Evolutionary conservation across 2,888 invertebrate genomes (phyloP).

Genomic region (Cepaea hortensis): DNA sequence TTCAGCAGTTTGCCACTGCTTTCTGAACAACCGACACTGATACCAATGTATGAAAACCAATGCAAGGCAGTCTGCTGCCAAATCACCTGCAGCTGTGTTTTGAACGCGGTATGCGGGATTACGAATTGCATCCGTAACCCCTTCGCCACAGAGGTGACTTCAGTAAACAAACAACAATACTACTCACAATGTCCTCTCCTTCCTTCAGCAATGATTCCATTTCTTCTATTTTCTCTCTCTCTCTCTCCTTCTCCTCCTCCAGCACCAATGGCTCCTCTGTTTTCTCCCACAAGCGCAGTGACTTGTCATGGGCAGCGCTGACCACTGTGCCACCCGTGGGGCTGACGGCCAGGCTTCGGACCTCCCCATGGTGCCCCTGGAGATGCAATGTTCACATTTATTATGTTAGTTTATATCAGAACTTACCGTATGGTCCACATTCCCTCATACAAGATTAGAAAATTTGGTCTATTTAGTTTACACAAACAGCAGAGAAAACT

Average conservation of each 20-base stretch:
- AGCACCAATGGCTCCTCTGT: constrained; percentile 92
- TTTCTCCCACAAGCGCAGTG: constrained; percentile 89
- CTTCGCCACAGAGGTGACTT: no score
- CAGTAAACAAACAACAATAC: neutral
- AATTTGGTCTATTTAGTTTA: no score
- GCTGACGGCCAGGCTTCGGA: constrained; percentile 86
- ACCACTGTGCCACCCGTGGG: constrained; percentile 86
- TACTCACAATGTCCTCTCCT: constrained; percentile 41
- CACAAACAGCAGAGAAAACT: no score
- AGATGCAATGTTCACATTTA: neutral
- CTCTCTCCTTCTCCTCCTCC: constrained; percentile 86
- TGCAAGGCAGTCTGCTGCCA: no score
- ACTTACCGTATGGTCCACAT: no score
- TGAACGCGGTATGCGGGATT: no score
- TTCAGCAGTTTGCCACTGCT: no score
- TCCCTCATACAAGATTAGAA: no score
- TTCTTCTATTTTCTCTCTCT: constrained; percentile 25
- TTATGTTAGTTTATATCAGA: neutral
- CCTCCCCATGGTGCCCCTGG: constrained; percentile 88
- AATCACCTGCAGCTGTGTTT: no score
- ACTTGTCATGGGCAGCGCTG: constrained; percentile 91
- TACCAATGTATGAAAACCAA: no score
- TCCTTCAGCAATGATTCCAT: constrained; percentile 33
- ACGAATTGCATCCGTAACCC: no score
- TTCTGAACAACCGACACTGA: no score